Conservation (phyloP, 2,113 vertebrate genomes). For the Pseudonaja textilis region DNA sequence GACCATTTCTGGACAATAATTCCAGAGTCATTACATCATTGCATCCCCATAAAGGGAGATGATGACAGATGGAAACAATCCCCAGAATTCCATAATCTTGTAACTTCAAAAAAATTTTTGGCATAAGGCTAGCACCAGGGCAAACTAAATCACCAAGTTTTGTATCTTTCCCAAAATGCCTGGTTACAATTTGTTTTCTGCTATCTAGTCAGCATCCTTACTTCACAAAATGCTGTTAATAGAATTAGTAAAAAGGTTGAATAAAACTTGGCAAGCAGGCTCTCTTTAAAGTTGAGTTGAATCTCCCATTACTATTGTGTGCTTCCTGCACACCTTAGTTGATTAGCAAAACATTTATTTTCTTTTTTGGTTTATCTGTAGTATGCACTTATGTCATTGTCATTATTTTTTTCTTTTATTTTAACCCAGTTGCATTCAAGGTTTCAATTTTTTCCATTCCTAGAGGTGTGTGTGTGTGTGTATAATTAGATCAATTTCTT, state of each 20-base stretch:
- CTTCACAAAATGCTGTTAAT: slow-evolving; percentile 69
- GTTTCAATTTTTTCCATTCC: too few species aligned
- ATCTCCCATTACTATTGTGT: too few species aligned
- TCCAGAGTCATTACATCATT: too few species aligned
- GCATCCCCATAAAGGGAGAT: background rate
- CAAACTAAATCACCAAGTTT: slow-evolving; percentile 20
- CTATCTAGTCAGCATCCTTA: slow-evolving; percentile 65
- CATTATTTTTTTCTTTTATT: too few species aligned
- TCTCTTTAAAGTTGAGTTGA: slow-evolving; percentile 40
- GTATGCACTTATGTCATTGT: too few species aligned
- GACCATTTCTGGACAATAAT: too few species aligned
- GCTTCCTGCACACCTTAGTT: too few species aligned
- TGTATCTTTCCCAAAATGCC: slow-evolving; percentile 55
- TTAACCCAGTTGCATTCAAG: too few species aligned
- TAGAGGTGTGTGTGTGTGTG: too few species aligned
- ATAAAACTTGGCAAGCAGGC: slow-evolving; percentile 58
- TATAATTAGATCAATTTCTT: background rate
- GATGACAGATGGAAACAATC: background rate
- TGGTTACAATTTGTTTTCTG: slow-evolving; percentile 42
- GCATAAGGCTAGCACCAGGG: background rate
- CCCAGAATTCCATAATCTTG: background rate
- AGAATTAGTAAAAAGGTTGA: slow-evolving; percentile 75
- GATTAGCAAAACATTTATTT: too few species aligned
- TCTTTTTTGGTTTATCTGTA: too few species aligned
- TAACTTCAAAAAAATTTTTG: slow-evolving; percentile 14